Conservation (phyloP, 92 coral and sea anemone genomes). For the Phenganax stokvisi region DNA sequence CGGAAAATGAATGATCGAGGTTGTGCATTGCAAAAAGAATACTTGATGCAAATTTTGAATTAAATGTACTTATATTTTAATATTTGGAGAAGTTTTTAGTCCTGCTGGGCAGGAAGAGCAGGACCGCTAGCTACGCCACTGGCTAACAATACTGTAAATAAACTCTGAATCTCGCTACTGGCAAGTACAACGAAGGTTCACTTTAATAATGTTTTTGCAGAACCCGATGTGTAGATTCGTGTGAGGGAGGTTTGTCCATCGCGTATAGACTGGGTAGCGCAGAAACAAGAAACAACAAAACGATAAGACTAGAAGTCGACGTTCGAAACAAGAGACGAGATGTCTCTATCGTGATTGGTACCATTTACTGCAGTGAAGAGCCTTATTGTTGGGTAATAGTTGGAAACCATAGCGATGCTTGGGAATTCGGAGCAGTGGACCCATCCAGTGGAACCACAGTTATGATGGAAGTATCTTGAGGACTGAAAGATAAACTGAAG, state of each 20-base stretch:
- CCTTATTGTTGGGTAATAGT: slow-evolving; percentile 75
- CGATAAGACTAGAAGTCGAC: slow-evolving; percentile 45
- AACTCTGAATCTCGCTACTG: too few relatives aligned
- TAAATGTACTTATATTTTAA: too few relatives aligned
- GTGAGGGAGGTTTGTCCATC: slow-evolving; percentile 64
- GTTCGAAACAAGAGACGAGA: slow-evolving; percentile 38
- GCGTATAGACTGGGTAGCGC: slow-evolving; percentile 67
- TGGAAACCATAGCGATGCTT: slow-evolving; percentile 88
- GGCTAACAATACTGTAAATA: too few relatives aligned
- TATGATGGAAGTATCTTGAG: slow-evolving; percentile 71
- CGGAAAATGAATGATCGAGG: too few relatives aligned
- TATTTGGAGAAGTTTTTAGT: too few relatives aligned
- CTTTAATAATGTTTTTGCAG: neutral
- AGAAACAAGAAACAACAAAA: slow-evolving; percentile 24
- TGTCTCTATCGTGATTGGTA: slow-evolving; percentile 60
- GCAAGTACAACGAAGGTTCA: too few relatives aligned
- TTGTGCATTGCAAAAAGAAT: too few relatives aligned
- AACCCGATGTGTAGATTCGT: slow-evolving; percentile 49
- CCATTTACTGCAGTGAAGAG: slow-evolving; percentile 60
- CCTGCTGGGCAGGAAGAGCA: too few relatives aligned
- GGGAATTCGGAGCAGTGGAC: slow-evolving; percentile 80
- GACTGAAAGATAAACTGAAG: slow-evolving; percentile 45
- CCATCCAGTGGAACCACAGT: slow-evolving; percentile 85
- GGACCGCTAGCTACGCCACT: too few relatives aligned
- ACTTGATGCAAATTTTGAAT: too few relatives aligned